Conservation (phyloP, 2,888 invertebrate genomes). For the Lissonota sp. region DNA sequence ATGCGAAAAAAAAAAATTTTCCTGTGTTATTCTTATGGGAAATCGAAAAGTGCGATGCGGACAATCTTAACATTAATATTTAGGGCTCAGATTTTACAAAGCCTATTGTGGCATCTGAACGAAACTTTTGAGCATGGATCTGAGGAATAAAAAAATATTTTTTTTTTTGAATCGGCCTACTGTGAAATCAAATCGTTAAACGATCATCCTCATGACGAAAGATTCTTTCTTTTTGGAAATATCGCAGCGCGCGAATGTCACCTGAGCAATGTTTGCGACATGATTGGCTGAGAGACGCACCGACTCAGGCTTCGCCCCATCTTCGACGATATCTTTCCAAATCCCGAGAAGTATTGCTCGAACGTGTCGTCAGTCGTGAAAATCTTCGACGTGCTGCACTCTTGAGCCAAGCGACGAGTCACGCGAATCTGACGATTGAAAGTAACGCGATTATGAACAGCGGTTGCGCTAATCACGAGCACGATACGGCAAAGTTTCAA, state of each 20-base stretch:
- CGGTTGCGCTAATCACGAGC: too few species aligned
- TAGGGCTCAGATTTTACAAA: too few species aligned
- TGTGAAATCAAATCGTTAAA: too few species aligned
- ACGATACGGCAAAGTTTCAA: slow-evolving; percentile 60
- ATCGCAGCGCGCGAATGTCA: slow-evolving; percentile 85
- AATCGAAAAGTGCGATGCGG: too few species aligned
- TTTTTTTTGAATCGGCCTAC: too few species aligned
- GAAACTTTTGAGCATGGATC: too few species aligned
- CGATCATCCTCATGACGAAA: too few species aligned
- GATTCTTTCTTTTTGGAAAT: slow-evolving; percentile 9
- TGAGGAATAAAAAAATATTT: too few species aligned
- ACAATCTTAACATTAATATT: too few species aligned
- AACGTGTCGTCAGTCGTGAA: slow-evolving; percentile 83
- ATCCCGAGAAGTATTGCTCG: slow-evolving; percentile 85
- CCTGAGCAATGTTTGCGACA: slow-evolving; percentile 86
- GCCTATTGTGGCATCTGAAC: too few species aligned
- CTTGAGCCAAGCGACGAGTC: slow-evolving; percentile 79
- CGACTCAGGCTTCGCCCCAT: slow-evolving; percentile 81
- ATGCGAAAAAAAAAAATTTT: too few species aligned
- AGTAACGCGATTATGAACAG: slow-evolving; percentile 13
- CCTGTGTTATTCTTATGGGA: too few species aligned
- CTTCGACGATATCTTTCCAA: slow-evolving; percentile 84
- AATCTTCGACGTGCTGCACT: slow-evolving; percentile 79
- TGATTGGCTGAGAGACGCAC: slow-evolving; percentile 85
- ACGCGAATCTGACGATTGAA: slow-evolving; percentile 75